Conservation (phyloP, 2,888 invertebrate genomes). For the Camponotus fellah region DNA sequence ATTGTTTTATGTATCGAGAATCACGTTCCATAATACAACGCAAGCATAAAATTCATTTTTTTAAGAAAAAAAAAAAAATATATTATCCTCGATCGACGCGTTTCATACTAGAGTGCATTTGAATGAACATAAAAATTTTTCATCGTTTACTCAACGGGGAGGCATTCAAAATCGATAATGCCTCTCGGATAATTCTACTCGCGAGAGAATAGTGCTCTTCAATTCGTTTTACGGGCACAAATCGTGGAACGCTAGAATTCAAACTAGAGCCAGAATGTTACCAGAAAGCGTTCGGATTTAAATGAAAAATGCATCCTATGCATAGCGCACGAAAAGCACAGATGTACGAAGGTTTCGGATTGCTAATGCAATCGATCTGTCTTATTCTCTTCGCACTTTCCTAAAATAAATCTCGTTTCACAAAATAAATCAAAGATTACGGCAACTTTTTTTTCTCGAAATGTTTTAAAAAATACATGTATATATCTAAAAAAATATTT, state of each 20-base stretch:
- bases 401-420: slow-evolving; percentile 41
- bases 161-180: slow-evolving; percentile 32
- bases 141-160: not conserved
- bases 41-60: no score
- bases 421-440: slow-evolving; percentile 12
- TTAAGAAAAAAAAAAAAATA: not conserved
- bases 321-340: slow-evolving; percentile 44
- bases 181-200: slow-evolving; percentile 44
- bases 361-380: slow-evolving; percentile 55
- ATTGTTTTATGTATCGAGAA: slow-evolving; percentile 20
- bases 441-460: not conserved
- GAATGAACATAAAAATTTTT: slow-evolving; percentile 12
- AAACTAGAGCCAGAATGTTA: not conserved
- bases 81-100: not conserved
- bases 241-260: slow-evolving; percentile 29
- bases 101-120: not conserved
- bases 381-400: slow-evolving; percentile 20
- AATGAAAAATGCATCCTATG: slow-evolving; percentile 69
- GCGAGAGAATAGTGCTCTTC: slow-evolving; percentile 39
- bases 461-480: not conserved
- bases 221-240: slow-evolving; percentile 22
- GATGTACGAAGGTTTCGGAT: slow-evolving; percentile 62
- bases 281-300: slow-evolving; percentile 53
- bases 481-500: not conserved
- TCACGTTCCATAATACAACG: not conserved